Base-by-base conservation (phyloP, 1,140 invertebrate species). In the Saxidomus purpurata region DNA sequence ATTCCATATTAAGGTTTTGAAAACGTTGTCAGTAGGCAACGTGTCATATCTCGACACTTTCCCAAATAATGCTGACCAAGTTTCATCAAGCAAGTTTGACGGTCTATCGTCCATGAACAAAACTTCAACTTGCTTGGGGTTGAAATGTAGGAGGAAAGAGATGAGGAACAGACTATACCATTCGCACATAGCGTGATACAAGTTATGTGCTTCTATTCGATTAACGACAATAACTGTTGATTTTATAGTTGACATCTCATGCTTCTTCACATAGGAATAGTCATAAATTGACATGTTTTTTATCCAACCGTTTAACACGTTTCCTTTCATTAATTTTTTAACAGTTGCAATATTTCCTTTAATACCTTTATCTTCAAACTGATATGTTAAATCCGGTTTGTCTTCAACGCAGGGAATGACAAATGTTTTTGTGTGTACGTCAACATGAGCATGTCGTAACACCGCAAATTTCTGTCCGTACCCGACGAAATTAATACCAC, bases 161-260 rank as follows among this genome's bases (percentile, higher is more conserved):
- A 95, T 87, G 13, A 95, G 87, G 69, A 94, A 95, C 17, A 93
- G 92, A 79, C 94, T 95, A 87, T 92, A 95, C 80, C 92, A 94
- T 88, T 95, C 94, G 11, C 94, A 94, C 92, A 95, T 94, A 8
- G 94, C 94, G 87, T 95, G 95, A 77, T 95, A 95, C 11, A 95
- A 74, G 86, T 95, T 95, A 13, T 91, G 94, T 89, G 95, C 95
- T 79, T 95, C 95, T 85, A 94, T 94, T 40, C 95, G 82, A 61
- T 86, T 77, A 1, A 94, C 76, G 38, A 93, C 93, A 38, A 94
- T 80, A 1, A 92, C 89, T 0, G 61, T 9, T n/a, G 25, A 34
- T n/a, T 55, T 55, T 22, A 55, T 22, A 22, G 13, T 25, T 11
- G 25, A 9, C 25, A 38, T 61, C 40, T 43, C 9, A 25, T 31